Base-by-base conservation (phyloP, 2,113 vertebrate species). In the Alligator sinensis region DNA sequence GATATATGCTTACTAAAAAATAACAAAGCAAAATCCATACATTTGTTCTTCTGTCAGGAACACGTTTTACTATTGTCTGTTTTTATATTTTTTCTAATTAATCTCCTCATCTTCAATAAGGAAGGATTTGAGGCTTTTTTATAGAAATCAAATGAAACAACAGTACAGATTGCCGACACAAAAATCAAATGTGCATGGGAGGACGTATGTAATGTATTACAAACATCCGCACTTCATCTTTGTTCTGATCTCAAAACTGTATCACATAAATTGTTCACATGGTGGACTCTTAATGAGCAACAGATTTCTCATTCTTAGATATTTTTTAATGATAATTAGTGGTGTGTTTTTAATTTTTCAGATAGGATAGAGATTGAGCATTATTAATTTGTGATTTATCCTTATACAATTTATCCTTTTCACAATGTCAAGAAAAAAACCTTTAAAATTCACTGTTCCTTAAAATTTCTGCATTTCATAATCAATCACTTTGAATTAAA, bases 1-100 rank as follows among this genome's bases (percentile, higher is more conserved):
- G 95, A 84, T 80, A 93, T 84, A 91, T 96, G 82, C 63, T 87
- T 25, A 85, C 75, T 91, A n/a, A 93, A 96, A 96, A 70, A 9
- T 22, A 95, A 87, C 4, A 88, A 92, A 58, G 19, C 10, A 92
- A 92, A 91, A 85, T 9, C 68, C 74, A 70, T 77, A 38, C 47
- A 82, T 62, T 86, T 95, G 86, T 90, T 15, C 74, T 85, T 83
- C 82, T 28, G 64, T 88, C 82, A 91, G 82, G 84, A 95, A 89
- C 87, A 38, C 63, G 22, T 70, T 94, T 92, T 75, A 80, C 14
- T 72, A 14, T 0, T 1, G 2, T 94, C 54, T 90, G 94, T 3
- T 90, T 86, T 82, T 64, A 47, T 74, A 66, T 54, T 61, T 54
- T 81, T 2, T 12, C 91, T 94, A 97, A 82, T 5, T 30, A 83